A percentile compares a stretch with the other conserved stretches of the same genome.
Evolutionary conservation across 2,113 vertebrate species (phyloP).

Genomic region (Fulmarus glacialis): DNA sequence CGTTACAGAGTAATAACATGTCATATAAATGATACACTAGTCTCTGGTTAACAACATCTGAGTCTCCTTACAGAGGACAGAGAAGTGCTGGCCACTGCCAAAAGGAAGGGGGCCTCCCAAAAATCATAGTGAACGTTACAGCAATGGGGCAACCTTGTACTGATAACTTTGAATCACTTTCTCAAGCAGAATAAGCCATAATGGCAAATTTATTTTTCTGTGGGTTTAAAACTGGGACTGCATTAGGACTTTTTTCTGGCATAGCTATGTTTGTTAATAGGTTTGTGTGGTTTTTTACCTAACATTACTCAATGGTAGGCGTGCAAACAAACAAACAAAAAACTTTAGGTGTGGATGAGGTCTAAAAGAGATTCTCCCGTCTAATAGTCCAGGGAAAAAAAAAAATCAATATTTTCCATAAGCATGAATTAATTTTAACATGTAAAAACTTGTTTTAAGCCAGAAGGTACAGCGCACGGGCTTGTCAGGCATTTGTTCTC

Average conservation of each 20-base stretch:
- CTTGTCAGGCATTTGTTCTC: not conserved
- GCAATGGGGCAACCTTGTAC: not conserved
- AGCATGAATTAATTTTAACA: not conserved
- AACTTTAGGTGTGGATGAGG: not conserved
- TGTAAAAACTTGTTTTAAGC: not conserved
- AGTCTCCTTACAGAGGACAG: not conserved
- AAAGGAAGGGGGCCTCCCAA: not conserved
- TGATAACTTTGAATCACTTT: not conserved
- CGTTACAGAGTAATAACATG: not conserved
- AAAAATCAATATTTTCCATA: not conserved
- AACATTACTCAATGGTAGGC: not conserved
- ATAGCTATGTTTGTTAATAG: not conserved
- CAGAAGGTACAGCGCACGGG: not conserved
- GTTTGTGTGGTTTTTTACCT: not conserved
- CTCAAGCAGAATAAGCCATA: not conserved
- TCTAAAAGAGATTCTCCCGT: not conserved
- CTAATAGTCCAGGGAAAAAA: not conserved
- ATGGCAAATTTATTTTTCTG: not conserved
- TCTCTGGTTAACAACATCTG: not conserved
- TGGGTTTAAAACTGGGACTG: not conserved
- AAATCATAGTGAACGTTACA: not conserved
- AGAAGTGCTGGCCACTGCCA: not conserved
- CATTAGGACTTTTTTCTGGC: not conserved
- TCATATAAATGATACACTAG: not conserved
- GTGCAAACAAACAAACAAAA: not conserved